Evolutionary conservation across 2,113 vertebrate genomes (phyloP).

Genomic region (Falco punctatus): DNA sequence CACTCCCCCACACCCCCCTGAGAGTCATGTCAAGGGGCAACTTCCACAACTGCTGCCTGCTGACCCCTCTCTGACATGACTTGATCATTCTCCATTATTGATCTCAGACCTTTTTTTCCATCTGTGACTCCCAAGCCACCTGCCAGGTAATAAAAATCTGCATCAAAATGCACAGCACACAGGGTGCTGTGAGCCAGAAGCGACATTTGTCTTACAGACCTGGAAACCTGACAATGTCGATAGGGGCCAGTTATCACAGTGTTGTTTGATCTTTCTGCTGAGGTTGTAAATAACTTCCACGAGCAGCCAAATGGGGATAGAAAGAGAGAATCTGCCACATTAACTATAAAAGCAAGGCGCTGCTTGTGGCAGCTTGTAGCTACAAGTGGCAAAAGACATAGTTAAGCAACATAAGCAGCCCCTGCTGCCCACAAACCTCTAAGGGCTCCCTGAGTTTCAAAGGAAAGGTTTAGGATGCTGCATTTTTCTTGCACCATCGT

Average conservation of each 20-base stretch:
- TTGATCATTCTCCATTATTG: background rate
- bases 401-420: constrained; percentile 11
- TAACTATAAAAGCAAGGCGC: background rate
- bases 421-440: background rate
- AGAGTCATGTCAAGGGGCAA: background rate
- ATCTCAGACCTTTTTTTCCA: constrained; percentile 7
- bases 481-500: background rate
- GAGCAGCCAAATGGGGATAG: background rate
- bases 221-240: background rate
- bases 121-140: background rate
- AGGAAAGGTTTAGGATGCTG: background rate
- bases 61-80: background rate
- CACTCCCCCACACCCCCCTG: background rate
- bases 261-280: constrained; percentile 36
- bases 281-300: constrained; percentile 44
- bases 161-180: constrained; percentile 41
- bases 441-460: background rate
- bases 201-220: constrained; percentile 20
- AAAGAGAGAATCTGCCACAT: background rate
- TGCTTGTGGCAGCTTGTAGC: background rate
- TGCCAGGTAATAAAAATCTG: constrained; percentile 52
- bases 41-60: background rate
- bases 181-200: background rate
- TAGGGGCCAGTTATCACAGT: background rate
- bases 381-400: background rate